Conservation (phyloP, 1,140 invertebrate genomes). For the Pristionchus pacificus region DNA sequence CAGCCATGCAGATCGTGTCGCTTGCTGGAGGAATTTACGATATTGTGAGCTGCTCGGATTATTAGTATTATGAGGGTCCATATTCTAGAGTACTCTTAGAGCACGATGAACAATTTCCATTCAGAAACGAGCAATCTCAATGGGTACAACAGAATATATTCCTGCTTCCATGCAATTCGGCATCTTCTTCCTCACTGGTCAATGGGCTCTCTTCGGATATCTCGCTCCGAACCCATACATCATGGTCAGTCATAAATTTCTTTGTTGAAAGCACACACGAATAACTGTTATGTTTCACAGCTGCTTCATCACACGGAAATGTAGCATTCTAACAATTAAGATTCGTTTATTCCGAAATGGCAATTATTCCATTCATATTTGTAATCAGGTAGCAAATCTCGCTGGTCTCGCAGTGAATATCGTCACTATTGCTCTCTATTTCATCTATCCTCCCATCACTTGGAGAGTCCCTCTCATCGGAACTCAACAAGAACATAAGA, state of each 20-base stretch:
- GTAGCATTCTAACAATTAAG: background rate
- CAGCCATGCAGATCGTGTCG: conserved; percentile 49
- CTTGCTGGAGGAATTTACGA: conserved; percentile 53
- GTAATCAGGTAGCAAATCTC: conserved; percentile 49
- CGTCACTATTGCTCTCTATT: conserved; percentile 44
- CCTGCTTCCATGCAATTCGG: conserved; percentile 52
- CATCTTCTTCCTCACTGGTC: conserved; percentile 47
- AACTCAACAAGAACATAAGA: conserved; percentile 36
- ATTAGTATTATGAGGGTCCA: background rate
- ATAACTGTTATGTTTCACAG: no score
- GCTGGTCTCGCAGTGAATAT: conserved; percentile 53
- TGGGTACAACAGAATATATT: conserved; percentile 53
- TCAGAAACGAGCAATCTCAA: conserved; percentile 45
- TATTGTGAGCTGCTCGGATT: conserved; percentile 36
- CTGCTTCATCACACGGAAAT: background rate
- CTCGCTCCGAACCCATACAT: conserved; percentile 48
- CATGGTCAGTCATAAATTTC: conserved; percentile 27
- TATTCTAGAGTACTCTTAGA: conserved; percentile 10
- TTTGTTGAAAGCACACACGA: background rate
- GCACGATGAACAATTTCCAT: conserved; percentile 14
- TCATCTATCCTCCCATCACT: conserved; percentile 55
- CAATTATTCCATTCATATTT: background rate
- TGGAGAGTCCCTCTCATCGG: conserved; percentile 54
- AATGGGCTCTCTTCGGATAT: conserved; percentile 51
- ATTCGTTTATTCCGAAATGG: conserved; percentile 6